Conservation (phyloP, 2,113 vertebrate species). For the Heliornis fulica region DNA sequence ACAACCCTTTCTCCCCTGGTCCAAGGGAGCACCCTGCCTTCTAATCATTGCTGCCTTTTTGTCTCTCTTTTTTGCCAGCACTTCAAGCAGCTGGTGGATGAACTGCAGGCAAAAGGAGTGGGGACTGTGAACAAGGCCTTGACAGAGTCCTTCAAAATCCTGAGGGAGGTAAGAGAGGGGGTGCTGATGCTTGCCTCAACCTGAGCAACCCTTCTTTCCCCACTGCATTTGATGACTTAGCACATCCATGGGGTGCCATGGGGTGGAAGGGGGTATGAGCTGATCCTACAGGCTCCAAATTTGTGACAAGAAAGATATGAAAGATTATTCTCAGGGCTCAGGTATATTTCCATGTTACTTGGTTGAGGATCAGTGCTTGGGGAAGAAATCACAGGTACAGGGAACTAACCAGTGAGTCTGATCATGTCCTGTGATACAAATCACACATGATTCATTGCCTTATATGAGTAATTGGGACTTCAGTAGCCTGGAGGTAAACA, state of each 20-base stretch:
- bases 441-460: not conserved
- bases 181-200: not conserved
- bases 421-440: not conserved
- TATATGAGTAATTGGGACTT: not conserved
- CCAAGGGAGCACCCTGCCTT: not conserved
- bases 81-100: constrained; percentile 89
- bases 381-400: not conserved
- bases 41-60: not conserved
- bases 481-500: not conserved
- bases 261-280: not conserved
- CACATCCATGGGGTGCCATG: not conserved
- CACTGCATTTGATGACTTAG: not conserved
- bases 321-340: not conserved
- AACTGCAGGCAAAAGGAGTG: constrained; percentile 90
- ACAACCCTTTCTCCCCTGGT: not conserved
- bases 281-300: rapidly evolving
- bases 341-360: not conserved
- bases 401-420: not conserved
- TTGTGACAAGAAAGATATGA: not conserved
- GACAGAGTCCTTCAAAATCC: constrained; percentile 90
- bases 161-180: constrained; percentile 80
- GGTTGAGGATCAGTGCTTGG: not conserved
- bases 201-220: not conserved
- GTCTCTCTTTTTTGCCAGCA: constrained; percentile 74
- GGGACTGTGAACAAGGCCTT: constrained; percentile 89